Percentiles rank a stretch among this genome's conserved stretches.
These are phyloP conservation scores for Cossypha heuglini DNA, from an alignment of 2,797 vertebrate species.

Conservation along the genomic window DNA sequence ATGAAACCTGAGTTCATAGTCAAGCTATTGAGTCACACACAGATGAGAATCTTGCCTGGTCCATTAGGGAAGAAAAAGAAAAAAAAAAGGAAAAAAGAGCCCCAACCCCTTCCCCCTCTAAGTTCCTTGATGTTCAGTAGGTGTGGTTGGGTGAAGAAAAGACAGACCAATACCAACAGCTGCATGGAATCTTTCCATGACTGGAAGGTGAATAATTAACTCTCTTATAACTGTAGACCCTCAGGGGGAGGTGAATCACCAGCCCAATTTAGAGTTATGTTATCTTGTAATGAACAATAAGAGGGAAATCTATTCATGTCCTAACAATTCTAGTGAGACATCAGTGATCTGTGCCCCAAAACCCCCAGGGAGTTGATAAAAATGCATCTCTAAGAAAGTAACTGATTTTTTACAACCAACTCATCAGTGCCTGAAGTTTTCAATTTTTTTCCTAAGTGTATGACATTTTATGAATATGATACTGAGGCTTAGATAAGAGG, in stretches of 20 bases:
- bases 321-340: conserved; percentile 66
- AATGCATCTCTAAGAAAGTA: conserved; percentile 45
- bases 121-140: conserved; percentile 54
- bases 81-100: neutral
- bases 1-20: conserved; percentile 48
- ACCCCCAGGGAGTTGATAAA: conserved; percentile 54
- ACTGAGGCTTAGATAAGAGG: neutral
- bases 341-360: conserved; percentile 48
- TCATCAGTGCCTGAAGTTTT: neutral
- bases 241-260: conserved; percentile 71
- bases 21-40: conserved; percentile 21
- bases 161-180: conserved; percentile 58
- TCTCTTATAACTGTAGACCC: conserved; percentile 56
- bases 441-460: neutral
- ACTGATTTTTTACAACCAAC: neutral
- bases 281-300: conserved; percentile 70
- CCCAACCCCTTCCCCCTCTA: neutral
- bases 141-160: conserved; percentile 52
- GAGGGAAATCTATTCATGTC: conserved; percentile 70
- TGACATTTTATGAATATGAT: neutral
- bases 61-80: neutral
- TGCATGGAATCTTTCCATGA: conserved; percentile 66
- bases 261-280: conserved; percentile 62
- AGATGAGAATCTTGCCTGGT: conserved; percentile 31
- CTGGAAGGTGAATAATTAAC: conserved; percentile 63